Conservation (phyloP, 2,888 invertebrate genomes). For the Pseudococcus longispinus region DNA sequence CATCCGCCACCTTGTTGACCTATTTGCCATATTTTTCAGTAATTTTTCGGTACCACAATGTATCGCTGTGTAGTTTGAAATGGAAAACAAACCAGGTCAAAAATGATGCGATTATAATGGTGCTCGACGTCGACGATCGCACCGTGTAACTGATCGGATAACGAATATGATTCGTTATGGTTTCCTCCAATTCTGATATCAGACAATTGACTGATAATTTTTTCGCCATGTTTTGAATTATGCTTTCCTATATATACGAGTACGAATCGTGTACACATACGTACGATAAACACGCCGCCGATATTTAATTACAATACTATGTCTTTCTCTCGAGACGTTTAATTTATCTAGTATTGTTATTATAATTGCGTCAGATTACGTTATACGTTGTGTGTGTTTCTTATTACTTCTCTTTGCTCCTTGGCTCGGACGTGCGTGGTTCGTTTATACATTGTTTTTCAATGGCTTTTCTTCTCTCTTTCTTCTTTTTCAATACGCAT, state of each 20-base stretch:
- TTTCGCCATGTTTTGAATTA: not conserved
- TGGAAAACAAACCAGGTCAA: not conserved
- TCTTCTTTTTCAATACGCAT: not conserved
- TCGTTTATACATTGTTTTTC: not conserved
- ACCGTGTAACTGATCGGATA: not conserved
- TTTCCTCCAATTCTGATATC: not conserved
- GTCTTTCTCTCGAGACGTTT: not conserved
- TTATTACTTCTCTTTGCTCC: not conserved
- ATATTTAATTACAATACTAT: not conserved
- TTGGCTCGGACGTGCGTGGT: too few species aligned
- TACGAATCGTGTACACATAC: not conserved
- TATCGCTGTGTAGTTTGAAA: not conserved
- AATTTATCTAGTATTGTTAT: constrained; percentile 9
- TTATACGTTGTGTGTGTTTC: not conserved
- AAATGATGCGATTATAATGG: not conserved
- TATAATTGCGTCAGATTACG: constrained; percentile 4
- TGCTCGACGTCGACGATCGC: not conserved
- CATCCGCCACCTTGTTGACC: not conserved
- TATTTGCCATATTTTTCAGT: not conserved
- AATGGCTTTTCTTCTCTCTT: not conserved
- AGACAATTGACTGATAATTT: not conserved
- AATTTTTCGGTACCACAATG: not conserved
- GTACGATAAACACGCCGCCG: not conserved
- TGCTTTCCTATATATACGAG: not conserved
- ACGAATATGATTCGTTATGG: not conserved